Conservation (phyloP, 2,888 invertebrate species). For the Cerceris rybyensis region DNA sequence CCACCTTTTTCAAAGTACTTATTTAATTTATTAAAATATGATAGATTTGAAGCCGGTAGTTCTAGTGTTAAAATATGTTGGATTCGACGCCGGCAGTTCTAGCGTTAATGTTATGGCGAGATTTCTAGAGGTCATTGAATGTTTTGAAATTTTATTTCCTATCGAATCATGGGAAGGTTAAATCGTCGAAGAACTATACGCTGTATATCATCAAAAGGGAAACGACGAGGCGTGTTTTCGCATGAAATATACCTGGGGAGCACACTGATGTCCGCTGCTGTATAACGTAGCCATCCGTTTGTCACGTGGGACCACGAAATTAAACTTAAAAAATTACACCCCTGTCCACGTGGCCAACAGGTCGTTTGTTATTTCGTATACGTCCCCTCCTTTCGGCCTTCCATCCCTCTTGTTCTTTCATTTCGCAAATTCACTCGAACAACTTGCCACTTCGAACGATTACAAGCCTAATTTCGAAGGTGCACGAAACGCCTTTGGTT, state of each 20-base stretch:
- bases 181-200: slow-evolving; percentile 28
- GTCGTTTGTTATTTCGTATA: slow-evolving; percentile 67
- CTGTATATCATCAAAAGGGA: slow-evolving; percentile 53
- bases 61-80: too few species aligned
- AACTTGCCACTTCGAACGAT: slow-evolving; percentile 59
- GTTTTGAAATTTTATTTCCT: neutral
- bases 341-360: slow-evolving; percentile 59
- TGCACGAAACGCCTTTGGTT: slow-evolving; percentile 38
- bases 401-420: neutral
- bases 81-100: too few species aligned
- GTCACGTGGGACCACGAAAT: slow-evolving; percentile 69
- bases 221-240: slow-evolving; percentile 58
- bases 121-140: neutral
- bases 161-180: slow-evolving; percentile 1
- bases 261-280: slow-evolving; percentile 33
- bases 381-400: slow-evolving; percentile 10
- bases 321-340: slow-evolving; percentile 72
- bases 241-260: slow-evolving; percentile 56
- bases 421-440: slow-evolving; percentile 22
- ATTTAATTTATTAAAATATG: too few species aligned
- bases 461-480: slow-evolving; percentile 46
- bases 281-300: slow-evolving; percentile 60
- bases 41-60: too few species aligned
- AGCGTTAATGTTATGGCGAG: neutral
- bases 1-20: too few species aligned